Base-by-base conservation (phyloP, 2,888 invertebrate species). In the Dolichomitus sp. region DNA sequence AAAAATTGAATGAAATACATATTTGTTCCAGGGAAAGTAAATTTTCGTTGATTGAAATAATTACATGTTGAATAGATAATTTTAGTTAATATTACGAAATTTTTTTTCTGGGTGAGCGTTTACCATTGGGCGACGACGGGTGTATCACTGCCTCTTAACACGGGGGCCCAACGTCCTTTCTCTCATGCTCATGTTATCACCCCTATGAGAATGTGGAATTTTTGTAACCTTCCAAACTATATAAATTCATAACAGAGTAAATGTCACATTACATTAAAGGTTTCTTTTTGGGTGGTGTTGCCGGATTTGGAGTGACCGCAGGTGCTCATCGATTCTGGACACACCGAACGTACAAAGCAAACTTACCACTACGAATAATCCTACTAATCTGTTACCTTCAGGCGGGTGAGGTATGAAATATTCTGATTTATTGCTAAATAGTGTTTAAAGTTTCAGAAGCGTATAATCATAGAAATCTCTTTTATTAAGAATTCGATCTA, bases 311-410 rank as follows among this genome's bases (percentile, higher is more conserved):
- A 11, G 95, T 97, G 14, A 97, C 97, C 0, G 97, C 94, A 0
- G 97, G 97, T 11, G 96, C 94, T 0, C 97, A 97, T 90, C 94
- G 97, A 48, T 94, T 95, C 76, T 97, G 96, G 96, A 95, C 95
- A 65, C 97, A 97, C 91, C 95, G 95, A 85, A 95, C 96, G 0
- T 97, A 95, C 90, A 96, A 96, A 93, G 96, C 96, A 0, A 96
- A 94, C 85, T 86, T 94, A 82, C 95, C 96, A 0, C 90, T 96
- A 4, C 94, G 95, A 83, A 93, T 95, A 48, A 94, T 96, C 65
- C 92, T 96, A 14, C 94, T 96, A 83, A 84, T 95, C 12, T 95
- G 95, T 87, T 97, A 95, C 91, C 95, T 96, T 2, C 91, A 95
- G 0, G 95, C 96, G 82, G 97, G 96, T 68, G 96, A 96, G 95